Evolutionary conservation across 2,888 invertebrate species (phyloP).

Genomic region (Hydropsyche betteni): DNA sequence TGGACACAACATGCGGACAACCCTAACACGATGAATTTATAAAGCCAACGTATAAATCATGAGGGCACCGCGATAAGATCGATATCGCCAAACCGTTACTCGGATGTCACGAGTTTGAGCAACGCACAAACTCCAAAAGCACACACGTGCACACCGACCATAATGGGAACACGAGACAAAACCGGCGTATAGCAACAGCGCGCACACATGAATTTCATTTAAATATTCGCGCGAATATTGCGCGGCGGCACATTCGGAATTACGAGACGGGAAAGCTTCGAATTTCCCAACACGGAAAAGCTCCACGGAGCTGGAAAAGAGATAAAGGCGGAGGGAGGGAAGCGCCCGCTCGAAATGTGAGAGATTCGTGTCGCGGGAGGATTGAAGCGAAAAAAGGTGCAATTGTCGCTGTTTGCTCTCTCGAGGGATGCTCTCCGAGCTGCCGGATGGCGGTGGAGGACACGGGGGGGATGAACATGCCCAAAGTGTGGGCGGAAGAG

Average conservation of each 20-base stretch:
- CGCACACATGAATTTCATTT: not conserved
- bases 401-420: conserved; percentile 42
- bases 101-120: too few relatives aligned
- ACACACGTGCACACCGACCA: too few relatives aligned
- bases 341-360: conserved; percentile 35
- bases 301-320: conserved; percentile 40
- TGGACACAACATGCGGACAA: too few relatives aligned
- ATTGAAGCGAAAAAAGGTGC: conserved; percentile 41
- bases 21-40: too few relatives aligned
- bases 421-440: conserved; percentile 31
- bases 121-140: too few relatives aligned
- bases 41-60: too few relatives aligned
- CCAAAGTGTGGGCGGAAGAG: conserved; percentile 43
- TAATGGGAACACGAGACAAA: too few relatives aligned
- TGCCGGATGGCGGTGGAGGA: conserved; percentile 19
- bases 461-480: conserved; percentile 36
- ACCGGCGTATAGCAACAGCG: too few relatives aligned
- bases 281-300: conserved; percentile 36
- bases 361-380: conserved; percentile 41
- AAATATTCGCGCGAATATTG: not conserved
- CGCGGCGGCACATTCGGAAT: conserved; percentile 2
- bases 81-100: too few relatives aligned
- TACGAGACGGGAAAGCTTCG: conserved; percentile 21
- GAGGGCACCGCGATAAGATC: too few relatives aligned
- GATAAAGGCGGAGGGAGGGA: conserved; percentile 14